Base-by-base conservation (phyloP, 2,797 vertebrate genomes). In the Crocodylus rhombifer region DNA sequence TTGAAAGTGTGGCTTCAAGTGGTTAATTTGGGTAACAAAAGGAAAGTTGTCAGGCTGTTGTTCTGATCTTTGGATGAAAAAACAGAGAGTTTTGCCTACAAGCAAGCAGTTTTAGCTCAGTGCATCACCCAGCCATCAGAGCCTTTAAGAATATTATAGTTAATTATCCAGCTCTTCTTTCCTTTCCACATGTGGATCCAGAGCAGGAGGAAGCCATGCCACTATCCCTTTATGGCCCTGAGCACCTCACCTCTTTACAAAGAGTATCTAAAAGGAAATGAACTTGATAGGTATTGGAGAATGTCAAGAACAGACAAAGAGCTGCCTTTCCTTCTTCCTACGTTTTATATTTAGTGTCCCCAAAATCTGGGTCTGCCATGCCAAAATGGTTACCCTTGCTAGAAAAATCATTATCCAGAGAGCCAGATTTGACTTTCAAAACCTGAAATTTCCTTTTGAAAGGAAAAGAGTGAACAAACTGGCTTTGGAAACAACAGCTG, bases 1-100 rank as follows among this genome's bases (percentile, higher is more conserved):
- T 56, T 57, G 62, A 56, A n/a, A 51, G 71, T 94, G 87, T 93
- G 87, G 25, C 64, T 82, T 93, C 69, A 80, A 82, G 57, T 28
- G 23, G 64, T 1, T 86, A 67, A 67, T 84, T 86, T 4, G 90
- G n/a, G 51, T 81, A 36, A 6, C 80, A 93, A 90, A 81, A 2
- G 0, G n/a, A 30, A 3, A 18, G 76, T 74, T 74, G 61, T 57
- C 42, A 76, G 88, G 83, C 83, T 87, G 65, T 75, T 30, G 2
- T 58, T 71, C 73, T 2, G 33, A n/a, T 77, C 77, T 64, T 82
- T 33, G 89, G 73, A 81, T 6, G 11, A 77, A 79, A 23, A 75
- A 88, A 85, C 9, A 80, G 77, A 51, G 42, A 36, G 33, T 36
- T 11, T 10, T 51, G 42, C 42, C 42, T 9, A 51, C 42, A 11